Evolutionary conservation across 2,797 vertebrate genomes (phyloP), one percentile per base, ranked within the genome.

Genomic region (Paguma larvata): DNA sequence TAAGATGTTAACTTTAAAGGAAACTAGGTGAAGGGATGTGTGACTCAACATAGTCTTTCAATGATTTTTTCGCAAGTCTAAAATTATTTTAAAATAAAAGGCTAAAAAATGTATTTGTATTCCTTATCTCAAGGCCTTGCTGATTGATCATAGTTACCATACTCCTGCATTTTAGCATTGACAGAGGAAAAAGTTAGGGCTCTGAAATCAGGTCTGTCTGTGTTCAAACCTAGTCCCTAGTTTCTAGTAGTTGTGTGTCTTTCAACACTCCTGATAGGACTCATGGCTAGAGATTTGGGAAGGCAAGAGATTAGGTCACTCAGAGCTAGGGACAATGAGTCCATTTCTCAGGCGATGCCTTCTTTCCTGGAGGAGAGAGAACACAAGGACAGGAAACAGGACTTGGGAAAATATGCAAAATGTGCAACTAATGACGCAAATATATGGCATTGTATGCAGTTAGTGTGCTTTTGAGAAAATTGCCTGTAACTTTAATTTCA

Each of bases 401-500:
- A 8, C 25, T 53, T 80, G 44, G 21, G 18, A 86, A 95, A 95
- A 77, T 21, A 67, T 15, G 15, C 10, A 77, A 73, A 51, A 41
- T 70, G 63, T 56, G 41, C 10, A 86, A 86, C 85, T 59, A 77
- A 85, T 51, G 65, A 89, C 67, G n/a, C 27, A 93, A 77, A 88
- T 72, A 63, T 27, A 75, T 65, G 11, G 46, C 59, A 79, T 59
- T 38, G 4, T 83, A 59, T 12, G 62, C 8, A 89, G 79, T 5
- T 70, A 46, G 10, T 83, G 11, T 73, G 9, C 5, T 94, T 94
- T 38, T 85, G 48, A 77, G 68, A 72, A 90, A 62, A 85, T 6
- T 73, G 34, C n/a, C 8, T 56, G 14, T n/a, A 46, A 32, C 67
- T 93, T 87, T 79, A 87, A 89, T 84, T 94, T 94, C 63, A 91